Conservation (phyloP, 2,797 vertebrate species). For the Scarus forsteni region DNA sequence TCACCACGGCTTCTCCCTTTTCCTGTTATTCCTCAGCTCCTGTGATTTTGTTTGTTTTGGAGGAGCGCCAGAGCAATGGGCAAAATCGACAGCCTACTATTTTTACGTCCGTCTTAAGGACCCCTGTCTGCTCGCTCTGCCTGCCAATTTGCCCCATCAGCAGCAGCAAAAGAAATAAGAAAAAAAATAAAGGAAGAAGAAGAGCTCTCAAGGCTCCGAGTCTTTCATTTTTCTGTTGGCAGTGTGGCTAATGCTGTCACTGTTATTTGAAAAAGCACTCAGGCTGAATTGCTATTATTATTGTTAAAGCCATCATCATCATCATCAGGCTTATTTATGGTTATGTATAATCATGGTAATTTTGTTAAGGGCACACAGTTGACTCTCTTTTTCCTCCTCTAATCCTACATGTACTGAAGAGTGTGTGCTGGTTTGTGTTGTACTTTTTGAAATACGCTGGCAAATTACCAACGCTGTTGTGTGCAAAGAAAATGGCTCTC, state of each 20-base stretch:
- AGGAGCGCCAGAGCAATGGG: conserved; percentile 69
- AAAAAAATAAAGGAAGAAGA: conserved; percentile 38
- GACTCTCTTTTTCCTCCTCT: conserved; percentile 61
- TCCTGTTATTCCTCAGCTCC: conserved; percentile 83
- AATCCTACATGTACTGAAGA: conserved; percentile 52
- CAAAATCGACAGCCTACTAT: conserved; percentile 72
- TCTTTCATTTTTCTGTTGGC: conserved; percentile 76
- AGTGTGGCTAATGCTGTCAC: conserved; percentile 77
- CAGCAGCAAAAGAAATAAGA: conserved; percentile 35
- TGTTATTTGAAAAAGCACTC: conserved; percentile 81
- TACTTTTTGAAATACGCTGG: conserved; percentile 35
- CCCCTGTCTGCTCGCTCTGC: conserved; percentile 61
- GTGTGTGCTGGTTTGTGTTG: conserved; percentile 23
- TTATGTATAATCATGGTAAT: conserved; percentile 82
- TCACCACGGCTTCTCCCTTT: conserved; percentile 80
- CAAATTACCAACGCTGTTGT: conserved; percentile 71
- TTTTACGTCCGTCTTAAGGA: conserved; percentile 81
- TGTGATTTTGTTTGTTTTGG: conserved; percentile 77
- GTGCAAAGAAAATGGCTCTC: conserved; percentile 60
- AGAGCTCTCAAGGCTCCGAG: conserved; percentile 69
- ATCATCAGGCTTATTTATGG: conserved; percentile 79
- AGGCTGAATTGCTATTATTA: conserved; percentile 81
- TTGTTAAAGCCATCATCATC: conserved; percentile 79
- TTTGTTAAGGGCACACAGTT: conserved; percentile 72
- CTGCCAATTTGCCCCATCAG: conserved; percentile 80